Evolutionary conservation across 2,113 vertebrate species (phyloP).

Genomic region (Bettongia penicillata): DNA sequence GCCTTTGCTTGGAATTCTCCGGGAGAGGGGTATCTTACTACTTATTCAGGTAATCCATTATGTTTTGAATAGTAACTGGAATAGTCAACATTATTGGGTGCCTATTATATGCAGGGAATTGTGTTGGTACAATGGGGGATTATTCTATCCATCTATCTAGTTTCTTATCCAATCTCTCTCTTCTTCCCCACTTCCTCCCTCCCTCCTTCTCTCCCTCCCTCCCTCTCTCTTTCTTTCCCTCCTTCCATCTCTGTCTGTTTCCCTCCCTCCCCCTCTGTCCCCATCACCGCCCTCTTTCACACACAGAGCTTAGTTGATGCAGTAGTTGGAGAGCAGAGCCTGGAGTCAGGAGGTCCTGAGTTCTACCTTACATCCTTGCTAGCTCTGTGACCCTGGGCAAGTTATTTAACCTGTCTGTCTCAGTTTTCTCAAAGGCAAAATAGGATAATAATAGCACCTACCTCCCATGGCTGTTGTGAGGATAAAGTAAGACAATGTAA

Average conservation of each 20-base stretch:
- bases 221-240: neutral
- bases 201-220: neutral
- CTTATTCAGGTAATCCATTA: neutral
- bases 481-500: no score
- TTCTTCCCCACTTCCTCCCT: neutral
- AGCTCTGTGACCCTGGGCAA: neutral
- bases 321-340: no score
- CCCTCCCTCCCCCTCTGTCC: neutral
- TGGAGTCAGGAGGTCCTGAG: no score
- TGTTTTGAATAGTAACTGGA: neutral
- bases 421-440: no score
- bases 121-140: neutral
- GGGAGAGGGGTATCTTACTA: neutral
- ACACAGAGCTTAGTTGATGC: no score
- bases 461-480: no score
- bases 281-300: no score
- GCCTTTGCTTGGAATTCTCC: neutral
- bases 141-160: neutral
- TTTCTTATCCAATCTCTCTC: neutral
- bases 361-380: neutral
- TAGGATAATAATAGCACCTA: no score
- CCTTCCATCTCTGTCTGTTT: neutral
- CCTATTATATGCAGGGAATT: neutral
- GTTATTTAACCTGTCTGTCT: no score
- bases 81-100: neutral